These are phyloP conservation scores for Scomber japonicus DNA, from an alignment of 2,113 vertebrate species.

Conservation along the genomic window DNA sequence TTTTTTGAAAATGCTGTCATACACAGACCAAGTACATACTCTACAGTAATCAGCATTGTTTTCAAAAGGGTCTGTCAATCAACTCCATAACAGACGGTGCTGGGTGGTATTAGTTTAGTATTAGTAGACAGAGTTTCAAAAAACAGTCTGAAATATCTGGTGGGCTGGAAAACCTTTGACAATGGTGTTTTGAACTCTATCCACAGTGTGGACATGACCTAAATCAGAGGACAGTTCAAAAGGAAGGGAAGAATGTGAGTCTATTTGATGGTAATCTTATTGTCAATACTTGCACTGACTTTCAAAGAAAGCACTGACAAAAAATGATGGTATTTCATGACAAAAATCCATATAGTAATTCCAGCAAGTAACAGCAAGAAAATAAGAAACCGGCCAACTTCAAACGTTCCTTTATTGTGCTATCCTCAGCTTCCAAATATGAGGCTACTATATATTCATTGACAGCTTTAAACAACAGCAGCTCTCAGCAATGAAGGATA, in stretches of 20 bases:
- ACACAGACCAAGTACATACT: no score
- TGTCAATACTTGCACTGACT: neutral
- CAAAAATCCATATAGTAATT: constrained; percentile 6
- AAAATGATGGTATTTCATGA: neutral
- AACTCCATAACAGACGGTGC: no score
- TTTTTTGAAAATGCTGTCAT: no score
- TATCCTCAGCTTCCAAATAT: neutral
- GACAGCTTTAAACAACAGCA: constrained; percentile 20
- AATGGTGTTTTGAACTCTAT: neutral
- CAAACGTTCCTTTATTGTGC: neutral
- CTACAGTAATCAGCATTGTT: no score
- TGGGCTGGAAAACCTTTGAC: neutral
- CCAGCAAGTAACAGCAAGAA: constrained; percentile 1
- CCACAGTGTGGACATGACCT: neutral
- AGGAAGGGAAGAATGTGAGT: neutral
- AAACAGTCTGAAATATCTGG: constrained; percentile 1
- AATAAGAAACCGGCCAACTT: constrained; percentile 5
- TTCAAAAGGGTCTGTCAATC: no score
- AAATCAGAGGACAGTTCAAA: constrained; percentile 1
- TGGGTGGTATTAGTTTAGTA: neutral
- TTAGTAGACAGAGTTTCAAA: neutral
- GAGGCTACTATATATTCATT: constrained; percentile 31
- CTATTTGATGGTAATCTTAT: neutral
- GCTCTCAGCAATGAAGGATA: constrained; percentile 9
- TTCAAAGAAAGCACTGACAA: neutral